phyloP scores from a whole-genome alignment of 1,140 invertebrate genomes.

The Thaumatotibia leucotreta region DNA sequence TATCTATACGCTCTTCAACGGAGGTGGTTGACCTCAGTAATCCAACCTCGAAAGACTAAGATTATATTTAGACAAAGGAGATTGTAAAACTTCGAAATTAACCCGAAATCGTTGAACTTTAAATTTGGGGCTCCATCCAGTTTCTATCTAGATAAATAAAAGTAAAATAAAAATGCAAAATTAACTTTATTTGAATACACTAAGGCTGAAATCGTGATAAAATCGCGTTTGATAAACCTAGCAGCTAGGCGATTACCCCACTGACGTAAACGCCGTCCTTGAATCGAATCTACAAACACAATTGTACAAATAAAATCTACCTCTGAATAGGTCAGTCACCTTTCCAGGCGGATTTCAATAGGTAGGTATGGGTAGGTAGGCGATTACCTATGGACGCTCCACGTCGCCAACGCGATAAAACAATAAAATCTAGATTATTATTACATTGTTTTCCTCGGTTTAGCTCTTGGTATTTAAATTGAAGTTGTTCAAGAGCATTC shows the following conservation, averaged over 20 bases:
- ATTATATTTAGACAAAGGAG: neutral
- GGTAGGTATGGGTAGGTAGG: too few species aligned
- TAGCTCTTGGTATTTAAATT: neutral
- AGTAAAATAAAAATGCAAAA: constrained; percentile 12
- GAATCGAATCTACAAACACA: constrained; percentile 54
- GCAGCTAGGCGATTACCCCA: constrained; percentile 32
- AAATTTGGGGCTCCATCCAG: constrained; percentile 17
- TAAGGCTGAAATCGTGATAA: constrained; percentile 29
- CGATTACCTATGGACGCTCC: neutral
- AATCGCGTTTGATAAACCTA: neutral
- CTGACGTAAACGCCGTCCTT: constrained; percentile 64
- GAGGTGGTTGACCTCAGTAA: constrained; percentile 3
- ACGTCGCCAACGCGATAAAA: neutral
- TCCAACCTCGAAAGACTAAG: neutral
- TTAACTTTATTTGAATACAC: constrained; percentile 19
- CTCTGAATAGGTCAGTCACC: constrained; percentile 50
- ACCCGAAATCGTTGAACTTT: constrained; percentile 32
- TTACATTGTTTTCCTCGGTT: neutral
- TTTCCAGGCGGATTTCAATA: constrained; percentile 14
- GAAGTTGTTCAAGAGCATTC: neutral
- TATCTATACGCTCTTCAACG: neutral
- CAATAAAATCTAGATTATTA: constrained; percentile 11
- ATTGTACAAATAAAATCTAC: constrained; percentile 50
- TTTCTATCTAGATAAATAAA: constrained; percentile 16
- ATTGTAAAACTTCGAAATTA: neutral